Conservation (phyloP, 64 coral and sea anemone genomes). For the Stichodactyla helianthus region DNA sequence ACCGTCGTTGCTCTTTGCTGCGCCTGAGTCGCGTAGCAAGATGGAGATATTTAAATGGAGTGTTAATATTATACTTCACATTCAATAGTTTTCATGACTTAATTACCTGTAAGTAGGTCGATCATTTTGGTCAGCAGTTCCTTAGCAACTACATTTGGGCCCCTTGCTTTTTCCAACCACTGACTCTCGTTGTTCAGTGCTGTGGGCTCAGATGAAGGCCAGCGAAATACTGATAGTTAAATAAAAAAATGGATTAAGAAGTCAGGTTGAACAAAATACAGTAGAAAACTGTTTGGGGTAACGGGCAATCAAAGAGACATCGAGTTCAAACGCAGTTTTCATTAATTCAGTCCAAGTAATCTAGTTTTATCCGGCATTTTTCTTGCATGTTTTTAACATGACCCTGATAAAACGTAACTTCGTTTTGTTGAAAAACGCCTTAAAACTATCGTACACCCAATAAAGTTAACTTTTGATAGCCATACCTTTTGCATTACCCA, state of each 20-base stretch:
- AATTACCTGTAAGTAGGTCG: constrained; percentile 66
- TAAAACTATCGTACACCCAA: no score
- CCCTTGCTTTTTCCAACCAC: constrained; percentile 45
- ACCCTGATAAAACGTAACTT: no score
- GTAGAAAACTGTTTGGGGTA: no score
- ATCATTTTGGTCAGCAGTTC: constrained; percentile 87
- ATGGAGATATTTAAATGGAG: background rate
- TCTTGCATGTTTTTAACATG: no score
- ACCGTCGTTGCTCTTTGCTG: constrained; percentile 45
- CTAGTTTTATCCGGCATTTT: no score
- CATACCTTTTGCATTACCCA: background rate
- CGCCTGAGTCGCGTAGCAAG: background rate
- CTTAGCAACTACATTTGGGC: constrained; percentile 68
- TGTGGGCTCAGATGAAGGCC: constrained; percentile 64
- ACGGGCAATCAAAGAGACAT: no score
- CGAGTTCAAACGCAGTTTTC: no score
- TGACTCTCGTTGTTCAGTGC: constrained; percentile 49
- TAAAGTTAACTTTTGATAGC: no score
- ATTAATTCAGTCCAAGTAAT: no score
- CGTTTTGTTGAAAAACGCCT: no score
- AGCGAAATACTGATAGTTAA: constrained; percentile 1
- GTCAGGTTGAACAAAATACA: no score
- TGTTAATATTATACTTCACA: background rate
- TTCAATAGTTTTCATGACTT: background rate
- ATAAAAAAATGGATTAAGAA: background rate